These are phyloP conservation scores for Aphidius gifuensis DNA, from an alignment of 1,140 invertebrate species.

Conservation along the genomic window DNA sequence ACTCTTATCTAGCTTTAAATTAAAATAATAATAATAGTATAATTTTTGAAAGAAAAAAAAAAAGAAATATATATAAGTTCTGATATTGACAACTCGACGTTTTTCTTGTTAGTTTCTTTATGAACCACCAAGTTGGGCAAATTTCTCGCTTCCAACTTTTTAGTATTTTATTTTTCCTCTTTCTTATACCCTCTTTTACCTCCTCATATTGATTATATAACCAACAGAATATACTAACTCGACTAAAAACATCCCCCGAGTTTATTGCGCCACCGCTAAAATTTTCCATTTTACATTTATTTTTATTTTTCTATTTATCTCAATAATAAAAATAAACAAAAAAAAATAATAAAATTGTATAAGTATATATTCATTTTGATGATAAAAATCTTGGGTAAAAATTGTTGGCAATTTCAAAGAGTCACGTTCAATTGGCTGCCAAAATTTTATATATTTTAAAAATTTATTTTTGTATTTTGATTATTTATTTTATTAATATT, in stretches of 20 bases:
- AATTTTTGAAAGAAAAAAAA: too few species aligned
- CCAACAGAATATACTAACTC: slow-evolving; percentile 40
- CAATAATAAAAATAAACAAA: slow-evolving; percentile 3
- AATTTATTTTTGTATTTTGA: too few species aligned
- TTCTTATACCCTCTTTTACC: slow-evolving; percentile 9
- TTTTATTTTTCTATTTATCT: slow-evolving; percentile 1
- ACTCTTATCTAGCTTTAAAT: too few species aligned
- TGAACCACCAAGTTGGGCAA: neutral
- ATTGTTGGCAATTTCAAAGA: slow-evolving; percentile 13
- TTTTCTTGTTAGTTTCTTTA: too few species aligned
- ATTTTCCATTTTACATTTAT: neutral
- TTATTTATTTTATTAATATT: too few species aligned
- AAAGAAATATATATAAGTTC: too few species aligned
- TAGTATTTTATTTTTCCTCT: neutral
- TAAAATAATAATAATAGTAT: too few species aligned
- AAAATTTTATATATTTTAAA: too few species aligned
- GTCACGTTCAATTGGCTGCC: neutral
- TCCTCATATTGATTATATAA: slow-evolving; percentile 45
- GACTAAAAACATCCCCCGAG: slow-evolving; percentile 36
- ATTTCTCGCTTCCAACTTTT: slow-evolving; percentile 12
- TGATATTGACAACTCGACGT: neutral
- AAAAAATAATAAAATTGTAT: too few species aligned
- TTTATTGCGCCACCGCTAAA: slow-evolving; percentile 1
- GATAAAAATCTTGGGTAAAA: slow-evolving; percentile 23
- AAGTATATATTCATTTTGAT: slow-evolving; percentile 18